Evolutionary conservation across 2,888 invertebrate genomes (phyloP), one percentile per base, ranked within the genome.

Genomic region (Amorpha juglandis): DNA sequence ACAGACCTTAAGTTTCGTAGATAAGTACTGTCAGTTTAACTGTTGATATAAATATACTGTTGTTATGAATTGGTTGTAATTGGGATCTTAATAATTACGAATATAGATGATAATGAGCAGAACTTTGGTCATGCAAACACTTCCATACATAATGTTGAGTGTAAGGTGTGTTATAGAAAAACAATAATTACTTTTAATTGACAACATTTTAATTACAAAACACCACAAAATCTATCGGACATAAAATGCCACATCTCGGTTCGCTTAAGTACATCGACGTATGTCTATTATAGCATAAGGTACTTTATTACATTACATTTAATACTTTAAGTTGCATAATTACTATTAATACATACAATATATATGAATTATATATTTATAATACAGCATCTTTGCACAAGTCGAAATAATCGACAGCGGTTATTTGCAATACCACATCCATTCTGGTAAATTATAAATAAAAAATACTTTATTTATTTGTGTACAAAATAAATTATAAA

Each of bases 121-220:
- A n/a, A n/a, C n/a, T n/a, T n/a, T n/a, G n/a, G n/a, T n/a, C n/a
- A n/a, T n/a, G n/a, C n/a, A n/a, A n/a, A n/a, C n/a, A n/a, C n/a
- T n/a, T n/a, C n/a, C n/a, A n/a, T n/a, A n/a, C n/a, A n/a, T n/a
- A 4, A 27, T 27, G 27, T 27, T 27, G 27, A 27, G 27, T 27
- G 27, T 27, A 62, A 42, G 21, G 19, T 62, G 12, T 62, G 19
- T 19, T 21, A 64, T 62, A 66, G 45, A 45, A 67, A 86, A 82
- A 79, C 77, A 81, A 81, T 74, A 70, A 65, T 68, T 71, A 72
- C 70, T 74, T 80, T 81, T 92, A 93, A 93, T 93, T 93, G 93
- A 93, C 93, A 93, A 93, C 92, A 91, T 93, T 92, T 92, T 93
- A 91, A 91, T 92, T 92, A 92, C 88, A 92, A 92, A 92, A 93